phyloP scores from a whole-genome alignment of 1,140 invertebrate genomes.

The Rhagoletis pomonella region DNA sequence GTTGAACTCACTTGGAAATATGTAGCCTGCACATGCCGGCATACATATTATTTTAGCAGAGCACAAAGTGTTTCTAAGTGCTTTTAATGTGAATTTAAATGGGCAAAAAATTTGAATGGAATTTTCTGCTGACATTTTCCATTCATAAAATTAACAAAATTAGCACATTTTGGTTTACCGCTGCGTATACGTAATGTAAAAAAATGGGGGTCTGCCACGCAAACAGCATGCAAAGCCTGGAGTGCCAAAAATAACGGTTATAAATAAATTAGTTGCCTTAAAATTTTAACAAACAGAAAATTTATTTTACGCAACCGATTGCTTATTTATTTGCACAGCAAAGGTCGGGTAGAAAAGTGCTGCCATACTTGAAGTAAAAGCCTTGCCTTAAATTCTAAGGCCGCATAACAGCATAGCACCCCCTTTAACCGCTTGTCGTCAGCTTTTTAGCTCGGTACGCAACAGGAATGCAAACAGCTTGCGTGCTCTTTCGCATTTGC shows the following conservation, averaged over 20 bases:
- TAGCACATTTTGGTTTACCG: background rate
- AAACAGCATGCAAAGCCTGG: too few relatives aligned
- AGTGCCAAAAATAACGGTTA: too few relatives aligned
- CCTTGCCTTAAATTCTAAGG: too few relatives aligned
- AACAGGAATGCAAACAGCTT: background rate
- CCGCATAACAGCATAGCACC: too few relatives aligned
- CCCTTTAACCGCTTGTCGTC: too few relatives aligned
- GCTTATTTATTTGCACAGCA: too few relatives aligned
- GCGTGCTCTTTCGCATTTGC: background rate
- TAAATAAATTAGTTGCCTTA: background rate
- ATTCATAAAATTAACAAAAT: background rate
- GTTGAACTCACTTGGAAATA: background rate
- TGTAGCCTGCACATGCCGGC: background rate
- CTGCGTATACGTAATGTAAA: constrained; percentile 9
- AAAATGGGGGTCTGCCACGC: background rate
- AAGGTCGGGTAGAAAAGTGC: too few relatives aligned
- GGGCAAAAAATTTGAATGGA: background rate
- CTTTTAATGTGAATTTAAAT: background rate
- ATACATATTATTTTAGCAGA: background rate
- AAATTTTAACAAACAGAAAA: too few relatives aligned
- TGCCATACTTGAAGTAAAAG: too few relatives aligned
- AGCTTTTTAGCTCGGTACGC: background rate
- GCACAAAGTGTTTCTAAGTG: too few relatives aligned
- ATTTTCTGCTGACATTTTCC: background rate
- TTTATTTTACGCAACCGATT: too few relatives aligned